These are phyloP conservation scores for Caenorhabditis sp. DNA, from an alignment of 2,888 invertebrate species.

Conservation along the genomic window DNA sequence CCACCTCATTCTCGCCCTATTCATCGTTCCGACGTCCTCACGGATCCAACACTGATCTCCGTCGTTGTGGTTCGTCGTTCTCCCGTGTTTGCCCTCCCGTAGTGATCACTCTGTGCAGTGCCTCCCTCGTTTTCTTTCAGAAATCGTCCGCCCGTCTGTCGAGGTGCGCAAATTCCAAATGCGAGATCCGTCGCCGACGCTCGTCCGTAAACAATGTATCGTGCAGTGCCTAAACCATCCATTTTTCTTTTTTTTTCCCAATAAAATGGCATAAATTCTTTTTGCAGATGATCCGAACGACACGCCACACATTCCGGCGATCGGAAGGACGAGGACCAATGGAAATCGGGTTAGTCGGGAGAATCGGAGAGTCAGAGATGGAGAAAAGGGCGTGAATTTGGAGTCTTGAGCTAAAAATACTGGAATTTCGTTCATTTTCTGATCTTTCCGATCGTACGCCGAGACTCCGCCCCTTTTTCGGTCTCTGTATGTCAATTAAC, in stretches of 20 bases:
- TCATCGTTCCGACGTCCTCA: slow-evolving; percentile 28
- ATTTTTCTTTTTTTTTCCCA: slow-evolving; percentile 1
- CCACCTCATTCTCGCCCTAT: slow-evolving; percentile 24
- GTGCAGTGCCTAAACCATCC: slow-evolving; percentile 28
- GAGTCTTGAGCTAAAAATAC: too few relatives aligned
- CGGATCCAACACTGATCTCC: slow-evolving; percentile 54
- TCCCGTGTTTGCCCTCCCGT: background rate
- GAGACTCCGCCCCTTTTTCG: too few relatives aligned
- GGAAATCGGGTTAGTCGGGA: slow-evolving; percentile 30
- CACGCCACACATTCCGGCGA: slow-evolving; percentile 64
- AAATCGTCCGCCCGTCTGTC: slow-evolving; percentile 63
- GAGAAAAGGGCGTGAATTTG: too few relatives aligned
- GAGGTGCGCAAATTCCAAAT: slow-evolving; percentile 69
- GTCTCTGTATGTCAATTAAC: too few relatives aligned
- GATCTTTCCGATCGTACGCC: too few relatives aligned
- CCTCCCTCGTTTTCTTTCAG: slow-evolving; percentile 53
- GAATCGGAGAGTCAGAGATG: too few relatives aligned
- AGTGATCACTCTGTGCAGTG: background rate
- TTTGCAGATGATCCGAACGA: slow-evolving; percentile 66
- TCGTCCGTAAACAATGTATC: slow-evolving; percentile 73
- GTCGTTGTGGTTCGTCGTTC: slow-evolving; percentile 54
- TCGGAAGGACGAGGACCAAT: slow-evolving; percentile 46
- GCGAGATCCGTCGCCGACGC: slow-evolving; percentile 72
- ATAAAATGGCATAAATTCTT: background rate
- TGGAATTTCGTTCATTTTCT: too few relatives aligned